These are phyloP conservation scores for Lissonota sp. DNA, from an alignment of 2,888 invertebrate genomes.

Conservation along the genomic window DNA sequence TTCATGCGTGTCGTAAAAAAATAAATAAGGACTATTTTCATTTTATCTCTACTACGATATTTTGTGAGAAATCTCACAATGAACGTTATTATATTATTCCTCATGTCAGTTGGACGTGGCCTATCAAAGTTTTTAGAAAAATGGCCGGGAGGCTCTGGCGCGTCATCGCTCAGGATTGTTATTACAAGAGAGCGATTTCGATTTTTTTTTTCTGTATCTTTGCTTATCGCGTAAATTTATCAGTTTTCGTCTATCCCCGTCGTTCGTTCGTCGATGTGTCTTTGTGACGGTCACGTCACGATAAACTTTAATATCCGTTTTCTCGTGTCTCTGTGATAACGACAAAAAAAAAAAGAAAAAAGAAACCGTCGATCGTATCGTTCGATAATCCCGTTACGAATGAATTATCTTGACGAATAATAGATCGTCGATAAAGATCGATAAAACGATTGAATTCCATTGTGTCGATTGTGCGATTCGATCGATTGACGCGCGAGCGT, in stretches of 20 bases:
- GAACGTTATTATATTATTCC: not conserved
- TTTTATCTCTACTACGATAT: conserved; percentile 8
- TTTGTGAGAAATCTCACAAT: conserved; percentile 5
- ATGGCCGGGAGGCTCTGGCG: not conserved
- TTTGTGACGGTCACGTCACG: conserved; percentile 29
- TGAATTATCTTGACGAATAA: conserved; percentile 26
- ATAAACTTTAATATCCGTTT: conserved; percentile 34
- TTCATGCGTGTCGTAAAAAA: not conserved
- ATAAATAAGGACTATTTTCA: not conserved
- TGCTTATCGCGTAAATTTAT: conserved; percentile 34
- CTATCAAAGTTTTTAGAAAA: conserved; percentile 11
- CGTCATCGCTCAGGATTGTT: not conserved
- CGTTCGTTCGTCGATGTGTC: conserved; percentile 6
- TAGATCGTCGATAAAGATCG: conserved; percentile 51
- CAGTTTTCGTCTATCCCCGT: not conserved
- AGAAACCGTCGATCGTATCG: conserved; percentile 4
- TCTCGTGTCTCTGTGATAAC: not conserved
- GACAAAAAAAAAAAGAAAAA: conserved; percentile 7
- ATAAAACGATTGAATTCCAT: conserved; percentile 53
- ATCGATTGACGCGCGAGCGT: conserved; percentile 1
- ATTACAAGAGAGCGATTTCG: conserved; percentile 23
- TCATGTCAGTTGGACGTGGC: not conserved
- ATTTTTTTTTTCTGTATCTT: not conserved
- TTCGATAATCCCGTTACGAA: conserved; percentile 21
- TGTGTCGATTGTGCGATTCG: conserved; percentile 38